Evolutionary conservation across 2,113 vertebrate genomes (phyloP), one percentile per base, ranked within the genome.

Genomic region (Rhizomys pruinosus): DNA sequence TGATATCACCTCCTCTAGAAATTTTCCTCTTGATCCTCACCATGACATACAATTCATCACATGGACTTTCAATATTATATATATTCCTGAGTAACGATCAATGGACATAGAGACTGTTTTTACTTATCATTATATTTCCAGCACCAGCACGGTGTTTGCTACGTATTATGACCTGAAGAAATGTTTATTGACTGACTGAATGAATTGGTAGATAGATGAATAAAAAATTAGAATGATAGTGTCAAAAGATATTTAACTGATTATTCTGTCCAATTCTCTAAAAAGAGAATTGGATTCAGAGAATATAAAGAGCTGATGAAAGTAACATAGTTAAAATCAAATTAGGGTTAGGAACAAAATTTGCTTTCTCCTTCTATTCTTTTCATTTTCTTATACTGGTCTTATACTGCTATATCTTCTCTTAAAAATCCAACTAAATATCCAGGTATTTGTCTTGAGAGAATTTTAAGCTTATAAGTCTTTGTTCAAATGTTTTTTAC

Each of bases 391-490:
- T 32, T 77, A 80, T 52, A 81, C 4, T 73, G 61, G 7, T 25
- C 57, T 15, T 93, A 66, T 42, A 79, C 22, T 91, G 72, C 13
- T 90, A 85, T 78, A 74, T 95, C 66, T 95, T 94, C 78, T 95
- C 66, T 95, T 94, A 94, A 93, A 95, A 96, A 94, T 79, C 32
- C 82, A 95, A 73, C 32, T 71, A 96, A 88, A 86, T 66, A 96
- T 84, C 93, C 76, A 96, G 93, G 92, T 93, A 92, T n/a, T 90
- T 95, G 76, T 95, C 87, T 95, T 89, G 71, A 94, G 79, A 95
- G 37, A 95, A 95, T 90, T 94, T 96, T 91, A 82, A 93, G 82
- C 92, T 92, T 96, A 79, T 94, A 95, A 95, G 92, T 93, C 71
- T 90, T 69, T 92, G 82, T 88, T 96, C 88, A 87, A 93, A 94